Evolutionary conservation across 2,797 vertebrate species (phyloP).

Genomic region (Zalophus californianus): DNA sequence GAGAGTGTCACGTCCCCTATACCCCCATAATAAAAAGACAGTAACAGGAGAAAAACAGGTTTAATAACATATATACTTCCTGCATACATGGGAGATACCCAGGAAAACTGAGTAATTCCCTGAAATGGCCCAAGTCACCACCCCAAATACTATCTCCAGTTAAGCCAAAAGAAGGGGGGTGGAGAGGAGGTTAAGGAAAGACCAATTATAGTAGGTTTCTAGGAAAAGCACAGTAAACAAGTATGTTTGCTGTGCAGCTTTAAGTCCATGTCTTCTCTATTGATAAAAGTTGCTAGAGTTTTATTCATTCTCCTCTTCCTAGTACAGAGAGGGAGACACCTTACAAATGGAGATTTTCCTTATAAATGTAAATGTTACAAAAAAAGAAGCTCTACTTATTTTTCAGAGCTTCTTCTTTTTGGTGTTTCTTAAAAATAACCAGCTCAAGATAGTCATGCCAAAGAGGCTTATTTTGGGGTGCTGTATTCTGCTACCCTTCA

Average conservation of each 20-base stretch:
- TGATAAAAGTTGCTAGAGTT: neutral
- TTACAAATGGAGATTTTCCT: neutral
- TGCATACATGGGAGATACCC: neutral
- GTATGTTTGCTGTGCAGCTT: neutral
- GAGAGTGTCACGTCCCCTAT: neutral
- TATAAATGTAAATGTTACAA: neutral
- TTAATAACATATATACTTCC: neutral
- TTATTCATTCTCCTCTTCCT: neutral
- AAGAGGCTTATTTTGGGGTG: neutral
- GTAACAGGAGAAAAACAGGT: neutral
- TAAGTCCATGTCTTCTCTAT: neutral
- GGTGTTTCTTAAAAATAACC: neutral
- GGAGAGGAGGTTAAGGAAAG: neutral
- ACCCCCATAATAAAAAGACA: neutral
- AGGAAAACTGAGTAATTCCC: neutral
- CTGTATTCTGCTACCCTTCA: neutral
- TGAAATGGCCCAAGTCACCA: neutral
- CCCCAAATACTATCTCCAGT: neutral
- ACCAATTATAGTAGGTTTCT: neutral
- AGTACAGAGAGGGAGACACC: neutral
- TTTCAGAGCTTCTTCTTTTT: neutral
- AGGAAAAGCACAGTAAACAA: neutral
- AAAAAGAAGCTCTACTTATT: neutral
- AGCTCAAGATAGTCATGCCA: neutral
- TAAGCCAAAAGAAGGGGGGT: neutral